phyloP scores from a whole-genome alignment of 2,113 vertebrate genomes.

The Telmatochromis brichardi region DNA sequence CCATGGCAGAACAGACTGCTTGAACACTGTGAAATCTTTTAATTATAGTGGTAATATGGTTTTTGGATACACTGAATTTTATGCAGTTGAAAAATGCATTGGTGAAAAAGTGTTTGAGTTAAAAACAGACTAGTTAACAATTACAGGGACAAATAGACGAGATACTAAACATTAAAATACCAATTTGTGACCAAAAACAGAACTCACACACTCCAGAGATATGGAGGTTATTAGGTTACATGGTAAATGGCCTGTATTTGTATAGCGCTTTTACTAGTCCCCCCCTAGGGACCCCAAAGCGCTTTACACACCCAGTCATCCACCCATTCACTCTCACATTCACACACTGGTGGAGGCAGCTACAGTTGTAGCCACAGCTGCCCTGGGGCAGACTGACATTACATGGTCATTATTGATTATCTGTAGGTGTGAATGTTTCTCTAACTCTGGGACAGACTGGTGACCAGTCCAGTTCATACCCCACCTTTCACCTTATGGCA shows the following conservation, averaged over 20 bases:
- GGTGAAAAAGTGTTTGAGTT: neutral
- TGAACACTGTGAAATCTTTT: neutral
- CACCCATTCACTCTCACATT: fast-evolving
- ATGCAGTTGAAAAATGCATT: neutral
- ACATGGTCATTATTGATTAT: neutral
- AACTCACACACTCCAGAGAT: neutral
- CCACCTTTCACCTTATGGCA: neutral
- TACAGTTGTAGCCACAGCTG: too few relatives aligned
- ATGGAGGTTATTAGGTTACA: neutral
- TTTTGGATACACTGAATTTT: neutral
- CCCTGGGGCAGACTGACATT: too few relatives aligned
- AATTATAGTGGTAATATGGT: neutral
- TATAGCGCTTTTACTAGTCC: too few relatives aligned
- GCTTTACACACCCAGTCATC: too few relatives aligned
- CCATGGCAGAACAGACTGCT: neutral
- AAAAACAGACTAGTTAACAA: neutral
- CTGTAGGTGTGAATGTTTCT: neutral
- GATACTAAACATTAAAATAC: neutral
- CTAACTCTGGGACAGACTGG: neutral
- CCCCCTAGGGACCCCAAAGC: too few relatives aligned
- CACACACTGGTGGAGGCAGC: too few relatives aligned
- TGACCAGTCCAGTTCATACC: neutral
- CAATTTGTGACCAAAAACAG: neutral
- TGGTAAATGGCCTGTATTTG: neutral
- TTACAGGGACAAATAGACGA: neutral